Evolutionary conservation across 1,140 invertebrate species (phyloP).

Genomic region (Doryteuthis pealeii): DNA sequence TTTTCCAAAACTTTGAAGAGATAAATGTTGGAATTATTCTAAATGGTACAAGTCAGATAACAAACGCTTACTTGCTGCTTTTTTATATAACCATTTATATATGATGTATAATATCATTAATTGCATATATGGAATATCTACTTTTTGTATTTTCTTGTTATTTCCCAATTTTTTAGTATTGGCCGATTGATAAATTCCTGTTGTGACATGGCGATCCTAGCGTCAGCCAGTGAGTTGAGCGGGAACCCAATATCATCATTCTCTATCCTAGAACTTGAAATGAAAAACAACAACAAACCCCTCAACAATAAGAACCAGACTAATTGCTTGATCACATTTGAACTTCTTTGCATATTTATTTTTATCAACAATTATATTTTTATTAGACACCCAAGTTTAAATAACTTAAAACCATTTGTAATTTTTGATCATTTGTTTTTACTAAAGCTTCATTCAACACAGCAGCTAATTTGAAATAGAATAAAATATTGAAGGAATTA

Average conservation of each 20-base stretch:
- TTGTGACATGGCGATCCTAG: background rate
- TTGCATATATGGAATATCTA: too few species aligned
- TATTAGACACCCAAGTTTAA: background rate
- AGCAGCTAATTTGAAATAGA: too few species aligned
- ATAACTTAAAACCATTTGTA: too few species aligned
- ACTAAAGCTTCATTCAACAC: too few species aligned
- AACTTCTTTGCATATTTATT: background rate
- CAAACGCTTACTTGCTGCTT: too few species aligned
- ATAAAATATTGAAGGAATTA: too few species aligned
- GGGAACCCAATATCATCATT: background rate
- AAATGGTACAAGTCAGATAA: too few species aligned
- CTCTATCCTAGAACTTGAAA: background rate
- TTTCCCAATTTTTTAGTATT: background rate
- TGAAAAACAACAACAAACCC: background rate
- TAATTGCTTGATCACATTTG: background rate
- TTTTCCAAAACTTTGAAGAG: too few species aligned
- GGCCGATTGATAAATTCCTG: background rate
- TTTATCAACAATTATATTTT: background rate
- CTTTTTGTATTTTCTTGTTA: background rate
- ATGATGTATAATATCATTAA: too few species aligned
- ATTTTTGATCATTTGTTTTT: too few species aligned
- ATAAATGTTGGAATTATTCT: too few species aligned
- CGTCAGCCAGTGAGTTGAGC: conserved; percentile 8
- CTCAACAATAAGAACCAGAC: background rate
- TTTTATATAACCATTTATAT: too few species aligned